A percentile compares a stretch with the other conserved stretches of the same genome.
Conservation (phyloP, 2,888 invertebrate genomes). For the Xylocampa areola region DNA sequence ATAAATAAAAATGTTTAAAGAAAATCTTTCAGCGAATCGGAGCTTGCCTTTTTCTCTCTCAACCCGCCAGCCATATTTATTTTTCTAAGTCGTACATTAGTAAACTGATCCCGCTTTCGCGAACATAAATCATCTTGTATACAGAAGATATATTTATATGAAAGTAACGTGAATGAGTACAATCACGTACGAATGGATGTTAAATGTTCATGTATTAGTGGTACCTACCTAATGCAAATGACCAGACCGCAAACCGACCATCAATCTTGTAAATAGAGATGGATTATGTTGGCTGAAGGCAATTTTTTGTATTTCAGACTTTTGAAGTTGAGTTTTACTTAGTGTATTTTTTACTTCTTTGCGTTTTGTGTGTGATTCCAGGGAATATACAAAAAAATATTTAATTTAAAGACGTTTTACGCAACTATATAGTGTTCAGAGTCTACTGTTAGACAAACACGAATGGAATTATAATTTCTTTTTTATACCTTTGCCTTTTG, state of each 20-base stretch:
- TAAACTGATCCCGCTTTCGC: slow-evolving; percentile 4
- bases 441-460: too few relatives aligned
- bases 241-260: slow-evolving; percentile 20
- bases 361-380: too few relatives aligned
- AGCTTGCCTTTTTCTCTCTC: not conserved
- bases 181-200: slow-evolving; percentile 33
- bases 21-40: not conserved
- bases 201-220: slow-evolving; percentile 17
- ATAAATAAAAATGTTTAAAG: not conserved
- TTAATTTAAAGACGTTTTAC: too few relatives aligned
- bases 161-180: slow-evolving; percentile 5
- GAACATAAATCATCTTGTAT: slow-evolving; percentile 29
- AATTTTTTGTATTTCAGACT: slow-evolving; percentile 6
- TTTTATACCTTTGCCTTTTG: too few relatives aligned
- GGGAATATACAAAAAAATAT: too few relatives aligned
- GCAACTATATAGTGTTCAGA: too few relatives aligned
- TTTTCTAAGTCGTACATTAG: slow-evolving; percentile 13
- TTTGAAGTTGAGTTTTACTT: slow-evolving; percentile 2
- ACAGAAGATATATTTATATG: slow-evolving; percentile 18
- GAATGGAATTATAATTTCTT: too few relatives aligned
- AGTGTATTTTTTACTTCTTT: not conserved
- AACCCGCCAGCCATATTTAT: not conserved
- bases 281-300: slow-evolving; percentile 20
- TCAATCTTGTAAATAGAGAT: slow-evolving; percentile 38
- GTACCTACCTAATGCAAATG: slow-evolving; percentile 37